A percentile compares a stretch with the other conserved stretches of the same genome.
phyloP scores from a whole-genome alignment of 2,888 invertebrate genomes.

The Stenoptilia bipunctidactyla region DNA sequence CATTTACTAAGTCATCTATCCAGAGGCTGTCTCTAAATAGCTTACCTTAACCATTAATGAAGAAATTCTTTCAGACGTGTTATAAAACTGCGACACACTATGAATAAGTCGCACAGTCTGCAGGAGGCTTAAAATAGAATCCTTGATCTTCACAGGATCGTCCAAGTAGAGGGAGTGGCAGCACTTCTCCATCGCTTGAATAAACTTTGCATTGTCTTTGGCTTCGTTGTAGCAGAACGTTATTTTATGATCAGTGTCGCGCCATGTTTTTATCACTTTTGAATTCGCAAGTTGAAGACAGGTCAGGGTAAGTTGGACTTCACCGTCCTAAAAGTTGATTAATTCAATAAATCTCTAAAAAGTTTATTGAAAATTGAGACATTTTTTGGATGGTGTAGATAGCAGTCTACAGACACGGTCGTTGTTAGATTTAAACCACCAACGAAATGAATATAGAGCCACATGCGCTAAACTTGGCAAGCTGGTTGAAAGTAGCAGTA shows the following conservation, averaged over 20 bases:
- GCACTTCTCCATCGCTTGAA: conserved; percentile 91
- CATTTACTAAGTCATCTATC: too few species aligned
- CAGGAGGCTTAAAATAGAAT: conserved; percentile 88
- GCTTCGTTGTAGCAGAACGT: conserved; percentile 97
- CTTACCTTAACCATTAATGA: conserved; percentile 94
- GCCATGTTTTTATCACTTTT: conserved; percentile 85
- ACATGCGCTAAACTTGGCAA: too few species aligned
- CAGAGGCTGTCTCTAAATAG: too few species aligned
- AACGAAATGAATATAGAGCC: too few species aligned
- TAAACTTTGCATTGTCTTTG: conserved; percentile 95
- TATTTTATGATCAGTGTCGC: conserved; percentile 88
- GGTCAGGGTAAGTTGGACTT: conserved; percentile 82
- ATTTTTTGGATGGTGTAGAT: too few species aligned
- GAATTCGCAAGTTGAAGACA: conserved; percentile 83
- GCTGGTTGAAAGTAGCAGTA: too few species aligned
- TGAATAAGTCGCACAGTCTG: conserved; percentile 95
- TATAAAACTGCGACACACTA: conserved; percentile 95
- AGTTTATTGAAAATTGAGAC: too few species aligned
- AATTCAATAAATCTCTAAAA: too few species aligned
- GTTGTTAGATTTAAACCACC: too few species aligned
- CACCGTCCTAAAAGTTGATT: conserved; percentile 73
- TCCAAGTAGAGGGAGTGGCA: conserved; percentile 94
- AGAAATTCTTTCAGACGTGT: conserved; percentile 95
- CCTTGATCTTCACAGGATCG: conserved; percentile 93
- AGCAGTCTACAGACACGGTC: too few species aligned